Base-by-base conservation (phyloP, 2,113 vertebrate genomes). In the Columba janthina region DNA sequence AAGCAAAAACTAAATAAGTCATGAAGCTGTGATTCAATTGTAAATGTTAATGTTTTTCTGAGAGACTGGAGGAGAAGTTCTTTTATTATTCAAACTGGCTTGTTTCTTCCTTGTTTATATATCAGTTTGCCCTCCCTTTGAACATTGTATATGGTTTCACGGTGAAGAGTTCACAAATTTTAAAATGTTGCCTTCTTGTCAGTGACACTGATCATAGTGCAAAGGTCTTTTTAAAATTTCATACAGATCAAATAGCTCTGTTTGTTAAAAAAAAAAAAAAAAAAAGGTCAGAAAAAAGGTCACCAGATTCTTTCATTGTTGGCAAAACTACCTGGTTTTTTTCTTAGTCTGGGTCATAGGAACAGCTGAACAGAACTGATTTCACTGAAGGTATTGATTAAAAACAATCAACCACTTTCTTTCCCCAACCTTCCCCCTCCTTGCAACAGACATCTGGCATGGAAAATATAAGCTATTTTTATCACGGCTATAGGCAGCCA, bases 151-250 rank as follows among this genome's bases (percentile, higher is more conserved):
- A 91, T 74, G 80, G 62, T 87, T 92, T 94, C 40, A 58, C 0
- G 12, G 86, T 87, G 81, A 93, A 90, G 84, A 93, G 95, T 93
- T 95, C 93, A 93, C 91, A 89, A 88, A 78, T 93, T 73, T 87
- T 88, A 85, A 89, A 93, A 91, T 60, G 76, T 86, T 94, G 54
- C 62, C 69, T 79, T 87, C 77, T 92, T 82, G 77, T 90, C 73
- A 70, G 76, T 80, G 92, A 76, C 51, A 46, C 73, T 50, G 85
- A 90, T 94, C 75, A 16, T 71, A 90, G 75, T 72, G 88, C 92
- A 97, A 85, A 95, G 90, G 93, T 96, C 90, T 93, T 93, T 88
- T 85, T 32, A 58, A 89, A 92, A 89, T 93, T 95, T 92, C 71
- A 73, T 95, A 70, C 89, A 89, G 84, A 87, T 94, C 70, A 92